Percentiles rank a stretch among this genome's conserved stretches.
phyloP scores from a whole-genome alignment of 1,140 invertebrate species.

The Zophobas morio region DNA sequence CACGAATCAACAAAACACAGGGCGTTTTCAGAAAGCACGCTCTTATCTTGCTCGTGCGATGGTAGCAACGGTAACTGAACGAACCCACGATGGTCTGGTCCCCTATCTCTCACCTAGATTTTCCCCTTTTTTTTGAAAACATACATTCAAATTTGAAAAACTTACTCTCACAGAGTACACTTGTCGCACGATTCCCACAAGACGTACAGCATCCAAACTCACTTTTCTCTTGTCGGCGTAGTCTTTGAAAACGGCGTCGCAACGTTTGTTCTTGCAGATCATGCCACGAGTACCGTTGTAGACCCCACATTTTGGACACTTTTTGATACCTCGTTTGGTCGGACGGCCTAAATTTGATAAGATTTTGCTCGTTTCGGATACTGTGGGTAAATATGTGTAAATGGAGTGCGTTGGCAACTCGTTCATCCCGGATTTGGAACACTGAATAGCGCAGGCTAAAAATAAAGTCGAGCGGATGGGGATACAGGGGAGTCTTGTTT shows the following conservation, averaged over 20 bases:
- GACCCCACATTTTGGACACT: constrained; percentile 85
- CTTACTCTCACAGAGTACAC: constrained; percentile 79
- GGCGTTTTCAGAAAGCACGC: constrained; percentile 70
- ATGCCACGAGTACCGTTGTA: constrained; percentile 83
- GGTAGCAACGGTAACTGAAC: constrained; percentile 78
- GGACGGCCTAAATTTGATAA: constrained; percentile 60
- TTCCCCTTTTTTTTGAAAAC: too few relatives aligned
- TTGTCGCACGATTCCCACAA: constrained; percentile 75
- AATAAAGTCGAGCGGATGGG: neutral
- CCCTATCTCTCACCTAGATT: constrained; percentile 70
- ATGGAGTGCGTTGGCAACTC: neutral
- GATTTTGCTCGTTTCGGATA: constrained; percentile 4
- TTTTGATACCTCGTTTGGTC: constrained; percentile 72
- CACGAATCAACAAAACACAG: constrained; percentile 80
- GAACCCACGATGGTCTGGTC: constrained; percentile 82
- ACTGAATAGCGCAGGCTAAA: neutral
- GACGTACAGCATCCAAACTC: constrained; percentile 78
- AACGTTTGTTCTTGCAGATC: constrained; percentile 84
- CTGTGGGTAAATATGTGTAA: constrained; percentile 4
- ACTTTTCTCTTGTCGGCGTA: constrained; percentile 76
- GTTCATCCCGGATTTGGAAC: constrained; percentile 8
- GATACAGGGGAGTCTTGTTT: neutral
- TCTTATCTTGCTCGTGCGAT: constrained; percentile 68
- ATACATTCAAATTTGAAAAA: too few relatives aligned
- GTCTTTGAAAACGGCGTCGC: constrained; percentile 80